Base-by-base conservation (phyloP, 2,888 invertebrate species). In the Dromius quadrimaculatus region DNA sequence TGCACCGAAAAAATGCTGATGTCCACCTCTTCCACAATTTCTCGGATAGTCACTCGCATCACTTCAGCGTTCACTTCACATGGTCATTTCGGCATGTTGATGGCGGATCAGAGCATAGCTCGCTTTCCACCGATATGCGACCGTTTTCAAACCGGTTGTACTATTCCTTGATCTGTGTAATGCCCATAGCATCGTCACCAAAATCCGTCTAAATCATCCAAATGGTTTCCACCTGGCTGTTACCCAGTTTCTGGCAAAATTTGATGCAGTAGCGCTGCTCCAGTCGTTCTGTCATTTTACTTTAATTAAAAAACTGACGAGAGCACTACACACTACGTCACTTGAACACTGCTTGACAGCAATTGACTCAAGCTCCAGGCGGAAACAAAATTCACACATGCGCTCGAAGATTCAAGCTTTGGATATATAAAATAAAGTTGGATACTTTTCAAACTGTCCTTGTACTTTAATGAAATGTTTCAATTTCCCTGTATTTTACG, bases 111-210 rank as follows among this genome's bases (percentile, higher is more conserved):
- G 73, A 72, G 61, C 74, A 71, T 62, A 71, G 71, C 36, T 73
- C 73, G 62, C 74, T 70, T n/a, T 76, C 74, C 61, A 73, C 75
- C 61, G 72, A 73, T 47, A 71, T 72, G 50, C 71, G 72, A 69
- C 71, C 73, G 71, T 72, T 65, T 74, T 75, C 74, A 57, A 75
- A 74, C 38, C 71, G 74, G 28, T 68, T 75, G 66, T 62, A n/a
- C n/a, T n/a, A 75, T 72, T 74, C 71, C 45, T 73, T 73, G 61
- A 74, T 73, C 63, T 72, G 72, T 64, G 74, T 72, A 45, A 66
- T 70, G 36, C 74, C 63, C 74, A 74, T 74, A 73, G 47, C 65
- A 50, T 74, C 73, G 11, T 73, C 54, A 6, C 71, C 72, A n/a
- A n/a, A n/a, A n/a, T n/a, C n/a, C n/a, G n/a, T n/a, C n/a, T n/a